phyloP scores from a whole-genome alignment of 1,140 invertebrate genomes.

The Ips nitidus region DNA sequence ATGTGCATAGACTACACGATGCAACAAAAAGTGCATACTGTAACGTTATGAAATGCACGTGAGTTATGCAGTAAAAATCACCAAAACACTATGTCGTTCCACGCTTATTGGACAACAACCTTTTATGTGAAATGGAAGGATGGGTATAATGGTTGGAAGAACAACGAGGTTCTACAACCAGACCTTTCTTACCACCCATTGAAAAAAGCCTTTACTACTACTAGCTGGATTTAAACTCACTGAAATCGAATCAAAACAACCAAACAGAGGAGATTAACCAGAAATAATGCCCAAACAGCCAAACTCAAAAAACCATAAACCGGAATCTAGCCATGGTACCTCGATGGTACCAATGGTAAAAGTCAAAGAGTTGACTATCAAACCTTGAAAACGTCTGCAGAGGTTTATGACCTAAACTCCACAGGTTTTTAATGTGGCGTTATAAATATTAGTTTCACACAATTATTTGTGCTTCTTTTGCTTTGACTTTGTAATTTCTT shows the following conservation, averaged over 20 bases:
- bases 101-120: conserved; percentile 23
- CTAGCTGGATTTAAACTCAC: too few species aligned
- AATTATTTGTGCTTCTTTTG: background rate
- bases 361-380: conserved; percentile 7
- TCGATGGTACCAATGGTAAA: background rate
- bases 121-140: conserved; percentile 16
- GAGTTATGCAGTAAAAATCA: conserved; percentile 4
- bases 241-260: too few species aligned
- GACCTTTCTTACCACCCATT: background rate
- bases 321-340: background rate
- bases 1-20: background rate
- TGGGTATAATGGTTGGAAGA: background rate
- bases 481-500: too few species aligned
- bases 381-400: conserved; percentile 19
- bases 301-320: too few species aligned
- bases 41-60: background rate
- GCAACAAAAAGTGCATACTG: too few species aligned
- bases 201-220: too few species aligned
- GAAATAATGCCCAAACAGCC: too few species aligned
- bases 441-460: background rate
- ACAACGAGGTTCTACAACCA: conserved; percentile 5
- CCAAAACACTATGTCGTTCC: conserved; percentile 18
- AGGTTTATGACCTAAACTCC: conserved; percentile 21
- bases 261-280: too few species aligned
- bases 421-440: conserved; percentile 1